Evolutionary conservation across 1,140 invertebrate species (phyloP).

Genomic region (Lordiphosa mommai): DNA sequence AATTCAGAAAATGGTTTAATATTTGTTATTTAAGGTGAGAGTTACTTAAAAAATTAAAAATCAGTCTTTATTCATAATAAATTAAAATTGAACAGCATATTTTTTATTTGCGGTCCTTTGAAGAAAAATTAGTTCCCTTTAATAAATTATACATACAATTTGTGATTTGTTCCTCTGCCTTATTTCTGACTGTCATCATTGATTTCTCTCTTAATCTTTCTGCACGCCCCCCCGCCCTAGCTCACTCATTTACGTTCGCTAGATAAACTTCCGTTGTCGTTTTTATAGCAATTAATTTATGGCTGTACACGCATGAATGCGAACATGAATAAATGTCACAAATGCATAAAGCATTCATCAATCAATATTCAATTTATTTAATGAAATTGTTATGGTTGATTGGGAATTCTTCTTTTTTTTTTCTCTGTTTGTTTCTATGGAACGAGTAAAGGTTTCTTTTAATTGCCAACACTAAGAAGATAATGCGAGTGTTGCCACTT

Average conservation of each 20-base stretch:
- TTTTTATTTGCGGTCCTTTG: too few relatives aligned
- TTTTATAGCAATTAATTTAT: constrained; percentile 55
- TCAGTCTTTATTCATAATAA: too few relatives aligned
- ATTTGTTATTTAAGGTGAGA: too few relatives aligned
- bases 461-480: constrained; percentile 33
- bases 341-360: constrained; percentile 42
- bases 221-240: not conserved
- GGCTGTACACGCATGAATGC: constrained; percentile 40
- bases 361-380: constrained; percentile 55
- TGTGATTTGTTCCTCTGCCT: too few relatives aligned
- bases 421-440: not conserved
- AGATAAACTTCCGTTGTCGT: constrained; percentile 26
- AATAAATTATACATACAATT: too few relatives aligned
- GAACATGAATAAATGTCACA: constrained; percentile 52
- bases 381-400: constrained; percentile 44
- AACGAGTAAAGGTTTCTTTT: constrained; percentile 12
- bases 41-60: too few relatives aligned
- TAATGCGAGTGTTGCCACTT: constrained; percentile 41
- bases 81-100: too few relatives aligned
- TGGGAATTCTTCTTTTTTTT: not conserved
- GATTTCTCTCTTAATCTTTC: not conserved
- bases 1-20: too few relatives aligned
- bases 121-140: too few relatives aligned
- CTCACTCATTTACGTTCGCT: constrained; percentile 4
- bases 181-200: not conserved